phyloP scores from a whole-genome alignment of 1,140 invertebrate species.

The Monomorium pharaonis region DNA sequence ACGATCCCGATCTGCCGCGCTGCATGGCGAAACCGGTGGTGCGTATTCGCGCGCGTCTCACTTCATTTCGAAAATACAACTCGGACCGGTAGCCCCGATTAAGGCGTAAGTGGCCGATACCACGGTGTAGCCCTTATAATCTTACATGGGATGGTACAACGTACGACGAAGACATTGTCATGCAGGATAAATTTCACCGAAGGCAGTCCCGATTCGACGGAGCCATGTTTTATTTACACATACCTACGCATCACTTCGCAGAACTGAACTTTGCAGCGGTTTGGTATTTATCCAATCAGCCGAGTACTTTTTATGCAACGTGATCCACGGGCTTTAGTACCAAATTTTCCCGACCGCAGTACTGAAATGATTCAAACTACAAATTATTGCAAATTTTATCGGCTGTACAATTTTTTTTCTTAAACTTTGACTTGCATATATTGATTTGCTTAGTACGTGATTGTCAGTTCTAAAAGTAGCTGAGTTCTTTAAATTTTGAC shows the following conservation, averaged over 20 bases:
- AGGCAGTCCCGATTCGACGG: background rate
- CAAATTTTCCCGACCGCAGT: background rate
- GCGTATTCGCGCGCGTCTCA: constrained; percentile 65
- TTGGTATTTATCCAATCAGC: background rate
- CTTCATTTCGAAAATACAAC: constrained; percentile 56
- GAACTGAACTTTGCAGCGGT: background rate
- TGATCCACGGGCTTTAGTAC: background rate
- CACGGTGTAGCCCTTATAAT: constrained; percentile 25
- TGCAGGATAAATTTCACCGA: constrained; percentile 2
- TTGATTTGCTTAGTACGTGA: background rate
- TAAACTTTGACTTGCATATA: background rate
- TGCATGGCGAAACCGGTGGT: constrained; percentile 54
- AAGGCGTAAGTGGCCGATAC: constrained; percentile 52
- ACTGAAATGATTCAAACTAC: background rate
- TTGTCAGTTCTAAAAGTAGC: too few relatives aligned
- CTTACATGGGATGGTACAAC: background rate
- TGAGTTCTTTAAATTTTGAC: too few relatives aligned
- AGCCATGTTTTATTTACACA: background rate
- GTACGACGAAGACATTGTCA: constrained; percentile 33
- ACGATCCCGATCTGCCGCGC: constrained; percentile 53
- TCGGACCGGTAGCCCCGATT: constrained; percentile 61
- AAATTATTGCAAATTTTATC: background rate
- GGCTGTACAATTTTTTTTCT: background rate
- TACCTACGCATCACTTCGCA: background rate
- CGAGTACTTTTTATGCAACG: background rate